Evolutionary conservation across 2,113 vertebrate genomes (phyloP), one percentile per base, ranked within the genome.

Genomic region (Cervus canadensis): DNA sequence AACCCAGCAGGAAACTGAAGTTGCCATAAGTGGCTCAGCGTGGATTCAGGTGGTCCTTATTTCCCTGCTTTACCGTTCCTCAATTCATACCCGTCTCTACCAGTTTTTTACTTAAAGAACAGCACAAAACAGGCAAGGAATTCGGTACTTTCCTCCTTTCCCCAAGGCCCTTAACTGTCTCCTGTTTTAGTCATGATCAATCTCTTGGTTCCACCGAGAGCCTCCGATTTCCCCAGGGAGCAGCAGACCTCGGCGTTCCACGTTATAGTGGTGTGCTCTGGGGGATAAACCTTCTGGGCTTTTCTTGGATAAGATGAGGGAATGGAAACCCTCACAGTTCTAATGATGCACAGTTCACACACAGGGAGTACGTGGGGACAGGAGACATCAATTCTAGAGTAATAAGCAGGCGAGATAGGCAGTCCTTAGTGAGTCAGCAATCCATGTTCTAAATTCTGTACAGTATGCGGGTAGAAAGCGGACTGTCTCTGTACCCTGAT

Each of bases 201-300:
- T 17, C 11, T 85, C 23, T 13, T 15, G 13, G 83, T 84, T 83
- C 83, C 60, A 56, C 0, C 28, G 30, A 67, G 83, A 23, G 16
- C 11, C 40, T 59, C 16, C 26, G 13, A 4, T 25, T 54, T 59
- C 67, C 48, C 28, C 40, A 48, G 56, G 40, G 23, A 79, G 54
- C 16, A 30, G 50, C 1, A 52, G 43, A n/a, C 28, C 74, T 59
- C 43, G 12, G 21, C 3, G 0, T 17, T 45, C 9, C 23, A 57
- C 0, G 2, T 11, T 28, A 7, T 12, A 25, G 6, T 11, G 5
- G 11, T 48, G 28, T 2, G 15, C 25, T 59, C 45, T 54, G 28
- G 40, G 16, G n/a, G 59, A 89, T 67, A 78, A 48, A 74, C 6
- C 19, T 91, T 36, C 43, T 4, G 83, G 56, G 36, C n/a, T 91